Conservation (phyloP, 2,113 vertebrate genomes). For the Rhynchomys soricoides region DNA sequence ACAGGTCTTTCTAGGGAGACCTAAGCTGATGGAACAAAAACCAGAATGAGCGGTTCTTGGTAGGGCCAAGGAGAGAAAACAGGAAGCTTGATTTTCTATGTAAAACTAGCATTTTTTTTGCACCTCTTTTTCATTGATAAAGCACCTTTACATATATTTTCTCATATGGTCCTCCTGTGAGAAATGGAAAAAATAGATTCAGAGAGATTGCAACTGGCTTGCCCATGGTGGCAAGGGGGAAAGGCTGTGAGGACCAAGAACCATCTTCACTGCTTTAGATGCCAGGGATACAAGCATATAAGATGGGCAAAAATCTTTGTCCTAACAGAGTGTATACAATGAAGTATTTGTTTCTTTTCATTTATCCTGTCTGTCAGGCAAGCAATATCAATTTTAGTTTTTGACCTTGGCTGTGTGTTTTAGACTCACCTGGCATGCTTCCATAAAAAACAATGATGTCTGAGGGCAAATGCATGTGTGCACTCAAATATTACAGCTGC, state of each 20-base stretch:
- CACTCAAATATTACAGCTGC: slow-evolving; percentile 26
- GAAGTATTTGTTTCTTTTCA: slow-evolving; percentile 13
- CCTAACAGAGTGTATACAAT: background rate
- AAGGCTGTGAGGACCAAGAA: slow-evolving; percentile 44
- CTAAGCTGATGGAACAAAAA: background rate
- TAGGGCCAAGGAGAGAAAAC: background rate
- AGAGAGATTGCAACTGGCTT: background rate
- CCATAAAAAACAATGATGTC: background rate
- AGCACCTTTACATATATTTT: slow-evolving; percentile 52
- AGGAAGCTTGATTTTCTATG: slow-evolving; percentile 17
- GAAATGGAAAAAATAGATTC: slow-evolving; percentile 13
- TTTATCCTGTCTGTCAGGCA: slow-evolving; percentile 21
- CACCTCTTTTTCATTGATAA: slow-evolving; percentile 37
- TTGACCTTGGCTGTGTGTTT: slow-evolving; percentile 13
- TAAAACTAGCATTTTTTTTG: slow-evolving; percentile 48
- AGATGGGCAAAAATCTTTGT: slow-evolving; percentile 44
- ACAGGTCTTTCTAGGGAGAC: background rate
- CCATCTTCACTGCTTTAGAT: slow-evolving; percentile 19
- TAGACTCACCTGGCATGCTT: slow-evolving; percentile 24
- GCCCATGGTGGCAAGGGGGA: background rate
- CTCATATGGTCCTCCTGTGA: slow-evolving; percentile 2
- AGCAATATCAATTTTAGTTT: slow-evolving; percentile 38
- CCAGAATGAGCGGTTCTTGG: background rate
- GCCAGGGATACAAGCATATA: background rate
- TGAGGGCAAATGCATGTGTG: background rate